These are phyloP conservation scores for Entomyzon cyanotis DNA, from an alignment of 2,113 vertebrate genomes.

Conservation along the genomic window DNA sequence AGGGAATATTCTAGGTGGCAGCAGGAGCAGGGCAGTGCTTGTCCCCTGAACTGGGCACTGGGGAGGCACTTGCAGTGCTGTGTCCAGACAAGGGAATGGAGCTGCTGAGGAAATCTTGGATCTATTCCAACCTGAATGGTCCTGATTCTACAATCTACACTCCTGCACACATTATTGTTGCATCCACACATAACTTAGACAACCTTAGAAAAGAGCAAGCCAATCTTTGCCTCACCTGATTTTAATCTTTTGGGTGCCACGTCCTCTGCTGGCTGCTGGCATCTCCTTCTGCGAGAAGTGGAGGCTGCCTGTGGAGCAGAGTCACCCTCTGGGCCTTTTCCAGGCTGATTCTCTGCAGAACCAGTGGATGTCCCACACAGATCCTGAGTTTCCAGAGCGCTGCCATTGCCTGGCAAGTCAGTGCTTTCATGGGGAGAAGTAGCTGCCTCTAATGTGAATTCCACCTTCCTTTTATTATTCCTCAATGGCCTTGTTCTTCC, in stretches of 20 bases:
- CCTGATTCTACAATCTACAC: background rate
- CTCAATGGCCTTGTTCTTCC: background rate
- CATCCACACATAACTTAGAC: fast-evolving
- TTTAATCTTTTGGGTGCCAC: background rate
- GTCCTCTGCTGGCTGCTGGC: background rate
- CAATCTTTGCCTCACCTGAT: slow-evolving; percentile 48
- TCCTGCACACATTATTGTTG: background rate
- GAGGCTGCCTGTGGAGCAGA: background rate
- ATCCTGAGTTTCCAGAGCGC: background rate
- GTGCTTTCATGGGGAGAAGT: background rate
- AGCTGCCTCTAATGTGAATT: background rate
- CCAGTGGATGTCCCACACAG: background rate
- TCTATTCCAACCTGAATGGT: background rate
- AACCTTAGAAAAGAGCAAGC: background rate
- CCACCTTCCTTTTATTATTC: background rate
- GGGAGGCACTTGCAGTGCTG: background rate
- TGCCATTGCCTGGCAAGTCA: background rate
- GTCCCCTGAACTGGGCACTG: background rate
- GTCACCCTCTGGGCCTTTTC: background rate
- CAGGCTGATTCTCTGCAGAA: background rate
- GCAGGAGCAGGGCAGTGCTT: background rate
- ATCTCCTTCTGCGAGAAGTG: background rate
- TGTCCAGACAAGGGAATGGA: background rate
- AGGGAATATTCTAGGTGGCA: background rate
- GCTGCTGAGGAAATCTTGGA: background rate